Conservation (phyloP, 2,888 invertebrate species). For the Nasonovia ribisnigri region DNA sequence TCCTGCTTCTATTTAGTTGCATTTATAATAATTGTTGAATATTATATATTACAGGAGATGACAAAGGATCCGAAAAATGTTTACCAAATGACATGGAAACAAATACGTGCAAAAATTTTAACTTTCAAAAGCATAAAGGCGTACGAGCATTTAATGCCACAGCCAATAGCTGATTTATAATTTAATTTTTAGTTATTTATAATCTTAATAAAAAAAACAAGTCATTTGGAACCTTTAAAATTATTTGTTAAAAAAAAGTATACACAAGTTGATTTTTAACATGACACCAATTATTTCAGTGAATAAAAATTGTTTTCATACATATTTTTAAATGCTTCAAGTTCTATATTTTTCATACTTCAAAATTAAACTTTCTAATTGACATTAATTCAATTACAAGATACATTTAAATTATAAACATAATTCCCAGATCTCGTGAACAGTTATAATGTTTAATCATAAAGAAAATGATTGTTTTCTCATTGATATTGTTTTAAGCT, state of each 20-base stretch:
- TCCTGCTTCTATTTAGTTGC: conserved; percentile 30
- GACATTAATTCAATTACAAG: neutral
- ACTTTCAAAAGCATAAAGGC: conserved; percentile 80
- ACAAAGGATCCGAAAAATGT: conserved; percentile 87
- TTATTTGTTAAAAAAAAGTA: conserved; percentile 50
- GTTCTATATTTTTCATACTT: conserved; percentile 22
- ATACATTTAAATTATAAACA: neutral
- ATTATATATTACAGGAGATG: conserved; percentile 78
- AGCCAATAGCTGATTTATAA: conserved; percentile 44
- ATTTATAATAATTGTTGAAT: conserved; percentile 45
- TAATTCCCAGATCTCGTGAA: neutral
- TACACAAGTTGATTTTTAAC: conserved; percentile 49
- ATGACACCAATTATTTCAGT: conserved; percentile 21
- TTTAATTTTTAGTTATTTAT: conserved; percentile 1
- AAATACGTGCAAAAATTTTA: conserved; percentile 85
- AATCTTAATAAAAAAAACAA: neutral
- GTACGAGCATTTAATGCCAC: conserved; percentile 65
- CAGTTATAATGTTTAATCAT: neutral
- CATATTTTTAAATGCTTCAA: conserved; percentile 19
- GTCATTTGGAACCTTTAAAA: neutral
- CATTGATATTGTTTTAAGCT: neutral
- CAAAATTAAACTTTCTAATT: neutral
- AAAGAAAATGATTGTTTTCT: neutral
- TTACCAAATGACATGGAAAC: conserved; percentile 92
- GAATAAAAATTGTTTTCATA: conserved; percentile 24